A percentile compares a stretch with the other conserved stretches of the same genome.
phyloP scores from a whole-genome alignment of 2,797 vertebrate genomes.

The Hipposideros larvatus region DNA sequence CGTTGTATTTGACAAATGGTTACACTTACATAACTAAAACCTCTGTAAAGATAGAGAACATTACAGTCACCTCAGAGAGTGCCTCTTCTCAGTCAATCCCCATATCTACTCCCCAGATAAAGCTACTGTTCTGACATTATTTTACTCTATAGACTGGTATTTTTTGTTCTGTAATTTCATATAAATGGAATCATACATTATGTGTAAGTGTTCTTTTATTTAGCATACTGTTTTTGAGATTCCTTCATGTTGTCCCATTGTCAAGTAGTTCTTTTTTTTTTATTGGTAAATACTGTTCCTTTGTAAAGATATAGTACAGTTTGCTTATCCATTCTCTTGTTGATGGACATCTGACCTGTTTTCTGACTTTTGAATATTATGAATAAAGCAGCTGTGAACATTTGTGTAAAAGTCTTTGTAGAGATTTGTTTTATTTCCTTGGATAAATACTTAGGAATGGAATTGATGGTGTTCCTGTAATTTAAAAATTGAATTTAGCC shows the following conservation, averaged over 20 bases:
- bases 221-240: constrained; percentile 1
- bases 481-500: constrained; percentile 35
- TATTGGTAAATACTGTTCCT: neutral
- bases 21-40: neutral
- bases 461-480: constrained; percentile 21
- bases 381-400: neutral
- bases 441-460: constrained; percentile 22
- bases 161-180: constrained; percentile 19
- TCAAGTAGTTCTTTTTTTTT: constrained; percentile 4
- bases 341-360: neutral
- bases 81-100: neutral
- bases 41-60: neutral
- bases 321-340: constrained; percentile 52
- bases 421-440: constrained; percentile 39
- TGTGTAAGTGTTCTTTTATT: neutral
- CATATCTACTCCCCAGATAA: neutral
- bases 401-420: constrained; percentile 32
- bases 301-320: constrained; percentile 19
- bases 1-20: neutral
- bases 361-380: neutral
- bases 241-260: neutral
- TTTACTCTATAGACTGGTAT: neutral
- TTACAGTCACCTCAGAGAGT: neutral
- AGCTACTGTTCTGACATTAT: neutral
- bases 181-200: neutral